Conservation (phyloP, 1,140 invertebrate species). For the Octopus sinensis region DNA sequence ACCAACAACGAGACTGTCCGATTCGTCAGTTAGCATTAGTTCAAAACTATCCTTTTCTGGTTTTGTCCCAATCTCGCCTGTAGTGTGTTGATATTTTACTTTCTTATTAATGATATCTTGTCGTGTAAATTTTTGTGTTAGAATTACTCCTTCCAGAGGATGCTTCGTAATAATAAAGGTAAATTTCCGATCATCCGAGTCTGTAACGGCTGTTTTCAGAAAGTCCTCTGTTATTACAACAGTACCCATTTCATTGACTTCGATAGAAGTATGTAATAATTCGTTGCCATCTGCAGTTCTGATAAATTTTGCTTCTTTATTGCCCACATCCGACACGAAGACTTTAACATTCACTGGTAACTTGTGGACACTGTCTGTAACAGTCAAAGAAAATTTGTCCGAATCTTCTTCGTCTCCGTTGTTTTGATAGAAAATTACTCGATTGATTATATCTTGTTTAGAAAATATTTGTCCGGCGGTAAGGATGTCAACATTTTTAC, state of each 20-base stretch:
- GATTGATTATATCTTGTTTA: slow-evolving; percentile 41
- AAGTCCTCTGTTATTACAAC: slow-evolving; percentile 38
- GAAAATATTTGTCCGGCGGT: slow-evolving; percentile 48
- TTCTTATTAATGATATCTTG: slow-evolving; percentile 43
- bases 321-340: slow-evolving; percentile 46
- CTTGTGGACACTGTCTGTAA: slow-evolving; percentile 56
- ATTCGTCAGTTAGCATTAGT: slow-evolving; percentile 49
- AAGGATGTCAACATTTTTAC: slow-evolving; percentile 33
- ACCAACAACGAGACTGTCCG: slow-evolving; percentile 44
- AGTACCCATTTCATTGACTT: slow-evolving; percentile 46
- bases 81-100: slow-evolving; percentile 52
- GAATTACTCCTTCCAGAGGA: slow-evolving; percentile 43
- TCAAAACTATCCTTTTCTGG: slow-evolving; percentile 48
- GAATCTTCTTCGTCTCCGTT: slow-evolving; percentile 41
- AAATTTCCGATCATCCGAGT: slow-evolving; percentile 47
- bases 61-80: slow-evolving; percentile 49
- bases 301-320: slow-evolving; percentile 48
- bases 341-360: slow-evolving; percentile 52
- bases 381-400: slow-evolving; percentile 53
- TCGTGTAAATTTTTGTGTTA: slow-evolving; percentile 50
- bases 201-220: slow-evolving; percentile 50
- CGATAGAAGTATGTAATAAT: slow-evolving; percentile 35
- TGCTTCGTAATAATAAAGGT: slow-evolving; percentile 46
- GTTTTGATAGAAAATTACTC: slow-evolving; percentile 52
- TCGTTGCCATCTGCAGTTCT: slow-evolving; percentile 31